Conservation (phyloP, 2,113 vertebrate species). For the Trematomus loennbergii region DNA sequence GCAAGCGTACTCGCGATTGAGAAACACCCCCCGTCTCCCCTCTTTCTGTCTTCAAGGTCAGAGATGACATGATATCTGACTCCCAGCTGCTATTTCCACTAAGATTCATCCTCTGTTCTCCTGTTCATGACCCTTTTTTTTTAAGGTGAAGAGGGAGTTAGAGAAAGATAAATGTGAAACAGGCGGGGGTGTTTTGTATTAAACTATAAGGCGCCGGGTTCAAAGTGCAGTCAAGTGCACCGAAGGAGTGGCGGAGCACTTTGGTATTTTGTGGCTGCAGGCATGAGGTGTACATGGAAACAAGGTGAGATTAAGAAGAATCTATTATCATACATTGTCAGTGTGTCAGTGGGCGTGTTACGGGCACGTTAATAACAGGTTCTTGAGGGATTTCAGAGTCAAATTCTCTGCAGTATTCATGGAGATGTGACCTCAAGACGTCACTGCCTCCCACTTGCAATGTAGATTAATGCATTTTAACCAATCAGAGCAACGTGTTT, state of each 20-base stretch:
- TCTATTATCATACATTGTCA: slow-evolving; percentile 37
- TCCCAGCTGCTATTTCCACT: slow-evolving; percentile 30
- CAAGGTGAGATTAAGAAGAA: slow-evolving; percentile 21
- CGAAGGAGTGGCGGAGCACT: neutral
- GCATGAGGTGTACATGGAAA: slow-evolving; percentile 33
- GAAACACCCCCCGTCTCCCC: slow-evolving; percentile 5
- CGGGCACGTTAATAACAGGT: neutral
- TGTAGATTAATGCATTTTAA: slow-evolving; percentile 5
- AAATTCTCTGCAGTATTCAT: slow-evolving; percentile 1
- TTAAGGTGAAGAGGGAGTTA: slow-evolving; percentile 23
- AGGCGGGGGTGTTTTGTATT: slow-evolving; percentile 28
- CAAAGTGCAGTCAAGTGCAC: slow-evolving; percentile 32
- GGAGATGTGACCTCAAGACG: neutral
- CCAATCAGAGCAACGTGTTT: neutral
- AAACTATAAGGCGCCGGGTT: slow-evolving; percentile 15
- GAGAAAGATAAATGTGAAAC: neutral
- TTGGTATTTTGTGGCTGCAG: slow-evolving; percentile 35
- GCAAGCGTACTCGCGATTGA: too few relatives aligned
- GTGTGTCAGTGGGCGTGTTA: slow-evolving; percentile 6
- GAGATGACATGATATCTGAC: slow-evolving; percentile 44
- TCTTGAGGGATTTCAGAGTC: slow-evolving; percentile 1
- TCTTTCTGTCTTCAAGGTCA: slow-evolving; percentile 40
- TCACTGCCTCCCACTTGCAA: neutral
- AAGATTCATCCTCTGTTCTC: slow-evolving; percentile 8
- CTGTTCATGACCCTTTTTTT: slow-evolving; percentile 3